phyloP scores from a whole-genome alignment of 2,797 vertebrate genomes.

The Diplodus puntazzo region DNA sequence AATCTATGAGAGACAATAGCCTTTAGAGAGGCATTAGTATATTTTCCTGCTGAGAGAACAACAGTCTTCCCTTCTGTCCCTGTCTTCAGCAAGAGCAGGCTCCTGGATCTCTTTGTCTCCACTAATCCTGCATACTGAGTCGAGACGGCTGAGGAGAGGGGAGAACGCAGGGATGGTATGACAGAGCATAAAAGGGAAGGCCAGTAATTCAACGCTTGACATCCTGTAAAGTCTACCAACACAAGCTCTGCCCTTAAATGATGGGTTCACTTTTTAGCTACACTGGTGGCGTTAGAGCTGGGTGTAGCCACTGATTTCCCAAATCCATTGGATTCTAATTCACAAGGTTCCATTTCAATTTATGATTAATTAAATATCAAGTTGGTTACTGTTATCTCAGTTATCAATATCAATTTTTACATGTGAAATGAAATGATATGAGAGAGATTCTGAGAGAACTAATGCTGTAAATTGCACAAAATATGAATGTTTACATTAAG shows the following conservation, averaged over 20 bases:
- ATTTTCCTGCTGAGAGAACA: conserved; percentile 66
- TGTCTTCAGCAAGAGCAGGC: conserved; percentile 40
- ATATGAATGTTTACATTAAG: too few species aligned
- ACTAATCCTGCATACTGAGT: conserved; percentile 64
- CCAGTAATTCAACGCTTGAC: conserved; percentile 9
- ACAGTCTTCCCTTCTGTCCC: conserved; percentile 46
- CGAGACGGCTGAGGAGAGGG: conserved; percentile 30
- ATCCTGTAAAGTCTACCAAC: conserved; percentile 20
- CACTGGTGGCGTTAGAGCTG: background rate
- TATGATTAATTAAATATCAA: too few species aligned
- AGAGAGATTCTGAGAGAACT: too few species aligned
- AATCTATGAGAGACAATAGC: conserved; percentile 59
- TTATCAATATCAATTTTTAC: too few species aligned
- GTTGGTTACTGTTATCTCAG: too few species aligned
- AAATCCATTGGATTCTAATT: too few species aligned
- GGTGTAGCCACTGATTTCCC: too few species aligned
- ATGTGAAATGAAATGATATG: too few species aligned
- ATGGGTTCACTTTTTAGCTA: background rate
- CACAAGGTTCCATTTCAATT: too few species aligned
- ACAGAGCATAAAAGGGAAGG: conserved; percentile 5
- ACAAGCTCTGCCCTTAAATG: conserved; percentile 5
- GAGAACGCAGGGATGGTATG: conserved; percentile 1
- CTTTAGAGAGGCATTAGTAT: conserved; percentile 61
- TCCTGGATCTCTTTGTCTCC: conserved; percentile 70
- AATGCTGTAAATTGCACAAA: too few species aligned